Conservation (phyloP, 2,113 vertebrate species). For the Pachypanchax playfairii region DNA sequence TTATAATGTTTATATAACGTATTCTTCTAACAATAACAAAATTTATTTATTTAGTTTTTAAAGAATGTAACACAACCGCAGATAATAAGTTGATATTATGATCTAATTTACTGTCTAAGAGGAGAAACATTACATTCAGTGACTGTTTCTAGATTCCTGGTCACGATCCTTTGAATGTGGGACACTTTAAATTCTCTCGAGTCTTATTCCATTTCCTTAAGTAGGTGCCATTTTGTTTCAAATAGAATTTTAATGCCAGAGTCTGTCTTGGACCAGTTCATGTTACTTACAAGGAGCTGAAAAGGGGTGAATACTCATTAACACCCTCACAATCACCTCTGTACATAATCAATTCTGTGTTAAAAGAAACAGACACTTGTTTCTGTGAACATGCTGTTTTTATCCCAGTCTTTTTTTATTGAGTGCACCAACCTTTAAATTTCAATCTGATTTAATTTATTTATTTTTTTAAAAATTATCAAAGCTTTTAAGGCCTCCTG, state of each 20-base stretch:
- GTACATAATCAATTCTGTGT: constrained; percentile 69
- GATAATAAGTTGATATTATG: no score
- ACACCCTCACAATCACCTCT: constrained; percentile 53
- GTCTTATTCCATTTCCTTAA: constrained; percentile 57
- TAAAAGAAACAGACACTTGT: constrained; percentile 38
- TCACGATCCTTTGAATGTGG: constrained; percentile 41
- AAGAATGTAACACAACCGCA: no score
- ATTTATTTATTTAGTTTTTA: no score
- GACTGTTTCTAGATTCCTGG: constrained; percentile 25
- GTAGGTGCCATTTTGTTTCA: constrained; percentile 35
- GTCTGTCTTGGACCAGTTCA: constrained; percentile 20
- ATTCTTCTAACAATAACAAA: no score
- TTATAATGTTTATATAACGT: no score
- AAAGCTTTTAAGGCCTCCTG: no score
- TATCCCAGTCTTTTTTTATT: constrained; percentile 37
- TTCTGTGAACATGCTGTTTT: constrained; percentile 41
- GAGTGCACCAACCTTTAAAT: constrained; percentile 4
- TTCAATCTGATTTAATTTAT: no score
- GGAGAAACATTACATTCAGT: constrained; percentile 1
- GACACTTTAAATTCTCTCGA: constrained; percentile 34
- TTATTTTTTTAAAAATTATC: neutral
- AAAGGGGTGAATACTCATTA: constrained; percentile 59
- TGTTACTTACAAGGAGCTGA: constrained; percentile 45
- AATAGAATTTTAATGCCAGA: constrained; percentile 32
- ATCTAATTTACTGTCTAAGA: neutral